These are phyloP conservation scores for Tachina grossa DNA, from an alignment of 2,888 invertebrate genomes.

Conservation along the genomic window DNA sequence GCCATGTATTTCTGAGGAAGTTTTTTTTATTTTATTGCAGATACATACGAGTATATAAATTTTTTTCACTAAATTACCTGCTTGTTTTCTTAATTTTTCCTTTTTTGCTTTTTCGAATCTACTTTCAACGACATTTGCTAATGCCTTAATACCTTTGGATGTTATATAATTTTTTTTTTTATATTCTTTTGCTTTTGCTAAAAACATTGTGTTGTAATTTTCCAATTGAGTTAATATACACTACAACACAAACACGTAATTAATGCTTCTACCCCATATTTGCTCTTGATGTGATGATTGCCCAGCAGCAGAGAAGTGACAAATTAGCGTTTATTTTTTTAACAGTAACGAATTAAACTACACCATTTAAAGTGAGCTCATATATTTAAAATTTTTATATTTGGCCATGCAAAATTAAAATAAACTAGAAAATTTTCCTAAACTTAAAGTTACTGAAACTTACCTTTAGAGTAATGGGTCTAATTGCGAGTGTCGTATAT, in stretches of 20 bases:
- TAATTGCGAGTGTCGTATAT: too few species aligned
- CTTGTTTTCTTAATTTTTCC: background rate
- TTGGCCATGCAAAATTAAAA: too few species aligned
- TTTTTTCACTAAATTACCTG: background rate
- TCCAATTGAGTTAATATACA: conserved; percentile 66
- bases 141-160: conserved; percentile 42
- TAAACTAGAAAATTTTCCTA: too few species aligned
- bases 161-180: background rate
- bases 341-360: background rate
- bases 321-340: conserved; percentile 1
- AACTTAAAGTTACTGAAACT: too few species aligned
- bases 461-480: too few species aligned
- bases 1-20: too few species aligned
- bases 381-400: too few species aligned
- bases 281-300: background rate
- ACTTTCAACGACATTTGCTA: conserved; percentile 42
- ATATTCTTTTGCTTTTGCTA: conserved; percentile 27
- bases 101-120: conserved; percentile 4
- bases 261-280: background rate
- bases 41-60: background rate
- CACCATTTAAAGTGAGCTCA: too few species aligned
- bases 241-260: conserved; percentile 24
- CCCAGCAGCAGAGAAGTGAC: background rate
- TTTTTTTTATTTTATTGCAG: background rate
- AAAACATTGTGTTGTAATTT: conserved; percentile 57